Percentiles rank a stretch among this genome's conserved stretches.
These are phyloP conservation scores for Caenorhabditis japonica DNA, from an alignment of 2,888 invertebrate species.

Conservation along the genomic window DNA sequence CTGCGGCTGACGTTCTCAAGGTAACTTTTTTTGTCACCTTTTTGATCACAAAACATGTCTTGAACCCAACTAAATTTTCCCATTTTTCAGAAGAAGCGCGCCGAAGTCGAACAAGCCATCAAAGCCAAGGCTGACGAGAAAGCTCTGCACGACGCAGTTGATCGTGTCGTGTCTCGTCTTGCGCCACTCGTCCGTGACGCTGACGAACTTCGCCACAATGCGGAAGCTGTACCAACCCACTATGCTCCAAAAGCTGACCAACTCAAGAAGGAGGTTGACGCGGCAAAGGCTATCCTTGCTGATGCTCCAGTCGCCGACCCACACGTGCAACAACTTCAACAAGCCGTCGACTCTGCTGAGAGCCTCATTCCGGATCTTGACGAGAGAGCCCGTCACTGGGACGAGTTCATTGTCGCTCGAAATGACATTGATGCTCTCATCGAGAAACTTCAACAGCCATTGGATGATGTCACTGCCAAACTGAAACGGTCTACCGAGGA, in stretches of 20 bases:
- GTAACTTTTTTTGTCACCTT: conserved; percentile 20
- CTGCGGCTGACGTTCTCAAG: conserved; percentile 56
- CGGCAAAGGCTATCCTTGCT: conserved; percentile 40
- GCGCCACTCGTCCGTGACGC: conserved; percentile 26
- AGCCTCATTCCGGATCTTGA: conserved; percentile 44
- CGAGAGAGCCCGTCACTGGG: conserved; percentile 54
- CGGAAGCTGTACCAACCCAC: conserved; percentile 58
- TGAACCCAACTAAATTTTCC: too few relatives aligned
- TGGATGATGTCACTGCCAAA: conserved; percentile 50
- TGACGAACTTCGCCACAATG: conserved; percentile 50
- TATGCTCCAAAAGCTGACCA: conserved; percentile 59
- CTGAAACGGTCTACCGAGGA: conserved; percentile 38
- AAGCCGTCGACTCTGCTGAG: conserved; percentile 29
- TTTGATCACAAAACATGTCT: too few relatives aligned
- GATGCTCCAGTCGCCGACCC: conserved; percentile 42
- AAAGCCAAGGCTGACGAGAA: too few relatives aligned
- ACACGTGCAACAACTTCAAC: conserved; percentile 42
- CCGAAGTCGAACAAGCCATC: too few relatives aligned
- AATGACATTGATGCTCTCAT: conserved; percentile 57
- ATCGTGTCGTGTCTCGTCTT: too few relatives aligned
- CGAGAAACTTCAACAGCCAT: conserved; percentile 50
- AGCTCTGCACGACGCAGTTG: too few relatives aligned
- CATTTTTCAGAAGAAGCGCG: too few relatives aligned
- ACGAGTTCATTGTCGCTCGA: conserved; percentile 63
- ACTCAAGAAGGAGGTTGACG: conserved; percentile 48